Evolutionary conservation across 2,797 vertebrate species (phyloP).

Genomic region (Cebuella pygmaea): DNA sequence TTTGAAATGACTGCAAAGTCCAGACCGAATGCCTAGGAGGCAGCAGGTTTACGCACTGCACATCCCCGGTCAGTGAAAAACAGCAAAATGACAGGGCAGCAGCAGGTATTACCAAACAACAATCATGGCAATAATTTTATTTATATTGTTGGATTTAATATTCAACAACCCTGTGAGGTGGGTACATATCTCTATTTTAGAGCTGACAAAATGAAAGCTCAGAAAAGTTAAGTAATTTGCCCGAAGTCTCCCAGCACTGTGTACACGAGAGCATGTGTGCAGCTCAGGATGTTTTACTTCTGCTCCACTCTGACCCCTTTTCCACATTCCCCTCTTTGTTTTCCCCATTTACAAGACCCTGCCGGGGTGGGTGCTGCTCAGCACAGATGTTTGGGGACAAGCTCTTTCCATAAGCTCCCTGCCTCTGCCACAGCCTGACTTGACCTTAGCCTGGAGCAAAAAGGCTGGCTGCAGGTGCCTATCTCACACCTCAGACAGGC

Average conservation of each 20-base stretch:
- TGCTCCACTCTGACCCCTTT: background rate
- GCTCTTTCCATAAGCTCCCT: background rate
- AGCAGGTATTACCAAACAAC: background rate
- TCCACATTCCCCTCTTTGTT: background rate
- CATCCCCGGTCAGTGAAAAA: background rate
- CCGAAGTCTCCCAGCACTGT: background rate
- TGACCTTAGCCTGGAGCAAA: constrained; percentile 24
- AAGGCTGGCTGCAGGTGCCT: background rate
- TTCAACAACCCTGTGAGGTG: background rate
- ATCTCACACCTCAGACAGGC: constrained; percentile 46
- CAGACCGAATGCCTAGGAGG: background rate
- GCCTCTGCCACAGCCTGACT: background rate
- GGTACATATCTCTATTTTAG: background rate
- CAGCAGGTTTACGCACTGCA: background rate
- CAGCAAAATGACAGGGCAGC: background rate
- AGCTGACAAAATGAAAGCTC: constrained; percentile 19
- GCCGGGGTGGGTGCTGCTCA: background rate
- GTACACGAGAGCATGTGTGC: background rate
- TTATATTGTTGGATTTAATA: background rate
- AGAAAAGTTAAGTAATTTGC: background rate
- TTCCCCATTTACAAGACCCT: background rate
- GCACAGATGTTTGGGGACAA: constrained; percentile 7
- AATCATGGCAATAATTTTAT: background rate
- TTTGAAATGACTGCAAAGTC: constrained; percentile 17
- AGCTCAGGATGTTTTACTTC: background rate